Conservation (phyloP, 2,113 vertebrate genomes). For the Sminthopsis crassicaudata region DNA sequence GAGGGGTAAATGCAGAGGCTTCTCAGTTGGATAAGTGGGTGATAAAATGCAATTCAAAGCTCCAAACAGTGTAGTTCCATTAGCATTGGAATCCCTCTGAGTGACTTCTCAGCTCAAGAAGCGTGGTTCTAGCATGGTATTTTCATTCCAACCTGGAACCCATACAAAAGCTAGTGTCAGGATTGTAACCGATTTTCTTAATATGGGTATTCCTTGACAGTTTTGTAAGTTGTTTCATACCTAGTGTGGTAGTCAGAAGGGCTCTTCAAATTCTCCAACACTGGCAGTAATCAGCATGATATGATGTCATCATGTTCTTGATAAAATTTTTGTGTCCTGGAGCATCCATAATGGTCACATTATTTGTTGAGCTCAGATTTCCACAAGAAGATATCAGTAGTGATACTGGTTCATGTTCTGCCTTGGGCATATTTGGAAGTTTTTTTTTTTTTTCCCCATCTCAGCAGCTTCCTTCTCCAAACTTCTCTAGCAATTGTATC, state of each 20-base stretch:
- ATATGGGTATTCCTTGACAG: background rate
- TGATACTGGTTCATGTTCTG: slow-evolving; percentile 94
- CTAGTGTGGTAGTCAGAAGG: slow-evolving; percentile 93
- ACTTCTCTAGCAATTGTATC: background rate
- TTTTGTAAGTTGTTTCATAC: slow-evolving; percentile 88
- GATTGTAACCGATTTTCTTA: background rate
- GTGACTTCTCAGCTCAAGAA: slow-evolving; percentile 95
- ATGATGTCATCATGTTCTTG: background rate
- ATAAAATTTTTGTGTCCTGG: no score
- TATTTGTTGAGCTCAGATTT: slow-evolving; percentile 97
- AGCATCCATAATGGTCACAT: slow-evolving; percentile 88
- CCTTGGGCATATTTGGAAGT: slow-evolving; percentile 85
- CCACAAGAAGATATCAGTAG: slow-evolving; percentile 95
- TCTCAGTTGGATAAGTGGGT: slow-evolving; percentile 92
- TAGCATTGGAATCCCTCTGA: slow-evolving; percentile 90
- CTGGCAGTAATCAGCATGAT: slow-evolving; percentile 92
- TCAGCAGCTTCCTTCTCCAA: background rate
- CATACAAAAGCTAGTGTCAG: background rate
- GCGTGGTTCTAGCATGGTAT: slow-evolving; percentile 85
- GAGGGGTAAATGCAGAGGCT: slow-evolving; percentile 91
- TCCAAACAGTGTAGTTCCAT: slow-evolving; percentile 92
- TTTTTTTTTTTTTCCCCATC: background rate
- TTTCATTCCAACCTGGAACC: slow-evolving; percentile 91
- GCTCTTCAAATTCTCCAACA: slow-evolving; percentile 94
- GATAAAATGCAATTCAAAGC: slow-evolving; percentile 93